phyloP scores from a whole-genome alignment of 2,888 invertebrate genomes.

The Lycaena phlaeas region DNA sequence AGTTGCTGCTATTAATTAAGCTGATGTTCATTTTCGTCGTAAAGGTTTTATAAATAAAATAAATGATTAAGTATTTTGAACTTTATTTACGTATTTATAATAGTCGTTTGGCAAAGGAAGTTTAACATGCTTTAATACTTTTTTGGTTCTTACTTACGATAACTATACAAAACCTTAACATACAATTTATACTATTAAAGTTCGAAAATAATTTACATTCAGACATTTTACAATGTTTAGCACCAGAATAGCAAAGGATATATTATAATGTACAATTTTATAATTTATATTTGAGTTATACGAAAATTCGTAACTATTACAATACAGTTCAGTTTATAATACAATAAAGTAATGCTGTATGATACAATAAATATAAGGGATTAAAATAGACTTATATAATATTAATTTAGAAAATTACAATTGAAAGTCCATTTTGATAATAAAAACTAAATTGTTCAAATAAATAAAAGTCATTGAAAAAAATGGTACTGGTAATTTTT shows the following conservation, averaged over 20 bases:
- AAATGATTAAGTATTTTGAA: constrained; percentile 33
- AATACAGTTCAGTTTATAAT: constrained; percentile 1
- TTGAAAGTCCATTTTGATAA: no score
- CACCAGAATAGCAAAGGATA: constrained; percentile 46
- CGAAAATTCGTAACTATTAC: no score
- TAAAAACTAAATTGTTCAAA: no score
- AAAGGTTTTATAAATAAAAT: constrained; percentile 3
- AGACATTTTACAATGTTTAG: constrained; percentile 37
- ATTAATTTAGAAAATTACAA: no score
- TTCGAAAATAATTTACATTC: constrained; percentile 25
- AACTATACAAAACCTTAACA: constrained; percentile 27
- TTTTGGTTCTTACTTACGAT: constrained; percentile 55
- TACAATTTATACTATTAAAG: constrained; percentile 9
- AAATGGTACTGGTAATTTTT: no score
- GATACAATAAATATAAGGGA: no score
- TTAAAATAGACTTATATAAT: no score
- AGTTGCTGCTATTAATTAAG: no score
- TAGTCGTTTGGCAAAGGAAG: constrained; percentile 68
- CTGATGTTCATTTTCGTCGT: no score
- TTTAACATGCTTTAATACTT: constrained; percentile 61
- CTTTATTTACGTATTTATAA: constrained; percentile 48
- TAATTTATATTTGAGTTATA: no score
- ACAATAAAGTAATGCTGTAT: no score
- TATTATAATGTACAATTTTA: constrained; percentile 3
- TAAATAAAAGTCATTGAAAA: no score